Conservation (phyloP, 2,888 invertebrate species). For the Pseudococcus jackbeardsleyi region DNA sequence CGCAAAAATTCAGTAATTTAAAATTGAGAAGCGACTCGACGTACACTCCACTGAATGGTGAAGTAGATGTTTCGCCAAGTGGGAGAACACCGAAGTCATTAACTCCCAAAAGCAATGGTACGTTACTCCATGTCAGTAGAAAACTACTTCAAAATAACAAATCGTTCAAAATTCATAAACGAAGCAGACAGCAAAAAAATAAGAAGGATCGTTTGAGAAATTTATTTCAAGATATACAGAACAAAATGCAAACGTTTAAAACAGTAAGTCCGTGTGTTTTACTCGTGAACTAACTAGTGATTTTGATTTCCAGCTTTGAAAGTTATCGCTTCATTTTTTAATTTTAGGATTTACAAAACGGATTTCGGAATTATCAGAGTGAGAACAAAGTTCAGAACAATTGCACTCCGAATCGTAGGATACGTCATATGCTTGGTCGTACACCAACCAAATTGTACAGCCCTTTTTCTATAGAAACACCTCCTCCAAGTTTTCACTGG, state of each 20-base stretch:
- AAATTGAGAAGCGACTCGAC: conserved; percentile 24
- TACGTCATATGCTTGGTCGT: conserved; percentile 71
- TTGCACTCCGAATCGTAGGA: conserved; percentile 65
- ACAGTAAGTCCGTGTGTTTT: neutral
- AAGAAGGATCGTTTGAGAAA: conserved; percentile 24
- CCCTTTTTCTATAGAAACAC: conserved; percentile 83
- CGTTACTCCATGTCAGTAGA: neutral
- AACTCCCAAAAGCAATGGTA: neutral
- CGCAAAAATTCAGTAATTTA: conserved; percentile 16
- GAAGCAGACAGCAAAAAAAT: neutral
- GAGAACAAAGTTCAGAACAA: conserved; percentile 23
- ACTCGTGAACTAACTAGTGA: too few species aligned
- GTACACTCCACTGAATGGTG: conserved; percentile 34
- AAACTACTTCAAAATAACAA: conserved; percentile 48
- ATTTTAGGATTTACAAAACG: conserved; percentile 27
- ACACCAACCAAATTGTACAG: conserved; percentile 83
- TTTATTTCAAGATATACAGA: conserved; percentile 48
- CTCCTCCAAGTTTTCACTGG: conserved; percentile 68
- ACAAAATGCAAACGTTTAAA: conserved; percentile 44
- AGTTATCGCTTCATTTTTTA: neutral
- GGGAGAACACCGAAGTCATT: neutral
- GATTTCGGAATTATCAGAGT: neutral
- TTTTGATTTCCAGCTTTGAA: neutral
- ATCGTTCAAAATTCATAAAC: conserved; percentile 38
- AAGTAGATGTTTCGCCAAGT: neutral